phyloP scores from a whole-genome alignment of 1,140 invertebrate genomes.

The Drosophila neocordata region DNA sequence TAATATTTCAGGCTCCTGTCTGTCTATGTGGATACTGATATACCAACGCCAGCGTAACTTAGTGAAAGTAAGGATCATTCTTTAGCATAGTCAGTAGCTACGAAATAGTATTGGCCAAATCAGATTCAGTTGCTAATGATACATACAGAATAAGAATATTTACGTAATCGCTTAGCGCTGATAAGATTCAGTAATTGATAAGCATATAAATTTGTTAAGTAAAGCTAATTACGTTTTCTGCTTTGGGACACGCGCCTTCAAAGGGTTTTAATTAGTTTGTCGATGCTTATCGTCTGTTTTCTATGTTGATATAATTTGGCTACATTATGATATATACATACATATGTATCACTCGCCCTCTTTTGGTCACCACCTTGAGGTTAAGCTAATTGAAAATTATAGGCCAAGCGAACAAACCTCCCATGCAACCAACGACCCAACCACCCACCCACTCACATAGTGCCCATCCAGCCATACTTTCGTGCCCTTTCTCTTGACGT shows the following conservation, averaged over 20 bases:
- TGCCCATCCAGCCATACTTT: constrained; percentile 20
- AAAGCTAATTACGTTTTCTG: constrained; percentile 41
- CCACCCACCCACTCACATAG: constrained; percentile 6
- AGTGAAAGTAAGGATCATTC: too few species aligned
- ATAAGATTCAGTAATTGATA: constrained; percentile 6
- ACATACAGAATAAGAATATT: too few species aligned
- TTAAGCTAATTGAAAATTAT: constrained; percentile 72
- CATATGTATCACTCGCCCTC: not conserved
- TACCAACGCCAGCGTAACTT: too few species aligned
- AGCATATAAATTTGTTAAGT: constrained; percentile 39
- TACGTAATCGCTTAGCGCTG: not conserved
- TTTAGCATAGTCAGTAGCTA: too few species aligned
- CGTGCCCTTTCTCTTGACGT: constrained; percentile 33
- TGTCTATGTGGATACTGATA: too few species aligned
- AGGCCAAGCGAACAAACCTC: constrained; percentile 46
- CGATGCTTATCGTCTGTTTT: constrained; percentile 55
- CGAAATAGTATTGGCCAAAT: not conserved
- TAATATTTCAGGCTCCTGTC: too few species aligned
- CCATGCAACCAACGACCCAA: constrained; percentile 31
- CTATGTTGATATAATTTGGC: constrained; percentile 63
- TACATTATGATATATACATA: constrained; percentile 51
- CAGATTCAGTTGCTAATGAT: not conserved
- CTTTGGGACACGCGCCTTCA: constrained; percentile 35
- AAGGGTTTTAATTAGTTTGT: constrained; percentile 62
- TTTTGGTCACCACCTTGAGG: constrained; percentile 58